Conservation (phyloP, 2,888 invertebrate genomes). For the Eupithecia centaureata region DNA sequence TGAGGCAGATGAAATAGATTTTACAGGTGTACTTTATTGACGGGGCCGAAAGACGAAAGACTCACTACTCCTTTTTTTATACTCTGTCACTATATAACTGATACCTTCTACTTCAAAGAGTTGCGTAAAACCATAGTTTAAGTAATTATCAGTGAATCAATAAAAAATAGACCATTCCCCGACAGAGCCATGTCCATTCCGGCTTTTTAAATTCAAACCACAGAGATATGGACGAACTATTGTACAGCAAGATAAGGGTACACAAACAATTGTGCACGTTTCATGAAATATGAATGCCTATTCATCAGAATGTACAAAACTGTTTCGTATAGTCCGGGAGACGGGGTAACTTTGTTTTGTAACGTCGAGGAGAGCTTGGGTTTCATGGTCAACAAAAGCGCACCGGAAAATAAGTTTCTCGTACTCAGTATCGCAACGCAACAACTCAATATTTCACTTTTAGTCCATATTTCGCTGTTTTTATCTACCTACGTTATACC, state of each 20-base stretch:
- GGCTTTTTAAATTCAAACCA: slow-evolving; percentile 37
- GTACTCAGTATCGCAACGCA: neutral
- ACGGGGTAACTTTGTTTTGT: slow-evolving; percentile 3
- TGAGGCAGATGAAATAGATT: neutral
- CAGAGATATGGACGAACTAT: slow-evolving; percentile 41
- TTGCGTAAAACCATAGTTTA: neutral
- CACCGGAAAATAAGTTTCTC: neutral
- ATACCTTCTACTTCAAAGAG: neutral
- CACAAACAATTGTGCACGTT: slow-evolving; percentile 37
- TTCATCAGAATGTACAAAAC: slow-evolving; percentile 31
- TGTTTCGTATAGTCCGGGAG: slow-evolving; percentile 22
- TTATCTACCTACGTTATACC: neutral
- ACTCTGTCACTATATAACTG: neutral
- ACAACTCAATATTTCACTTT: neutral
- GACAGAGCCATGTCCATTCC: neutral
- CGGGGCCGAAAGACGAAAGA: no score
- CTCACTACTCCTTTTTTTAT: no score
- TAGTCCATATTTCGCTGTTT: neutral
- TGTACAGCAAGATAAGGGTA: slow-evolving; percentile 43
- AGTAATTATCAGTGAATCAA: neutral
- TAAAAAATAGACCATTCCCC: neutral
- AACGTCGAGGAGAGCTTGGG: neutral
- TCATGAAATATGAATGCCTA: slow-evolving; percentile 31
- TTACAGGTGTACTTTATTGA: neutral
- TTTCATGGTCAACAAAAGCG: neutral